Base-by-base conservation (phyloP, 2,797 vertebrate species). In the Corythornis leucogaster region DNA sequence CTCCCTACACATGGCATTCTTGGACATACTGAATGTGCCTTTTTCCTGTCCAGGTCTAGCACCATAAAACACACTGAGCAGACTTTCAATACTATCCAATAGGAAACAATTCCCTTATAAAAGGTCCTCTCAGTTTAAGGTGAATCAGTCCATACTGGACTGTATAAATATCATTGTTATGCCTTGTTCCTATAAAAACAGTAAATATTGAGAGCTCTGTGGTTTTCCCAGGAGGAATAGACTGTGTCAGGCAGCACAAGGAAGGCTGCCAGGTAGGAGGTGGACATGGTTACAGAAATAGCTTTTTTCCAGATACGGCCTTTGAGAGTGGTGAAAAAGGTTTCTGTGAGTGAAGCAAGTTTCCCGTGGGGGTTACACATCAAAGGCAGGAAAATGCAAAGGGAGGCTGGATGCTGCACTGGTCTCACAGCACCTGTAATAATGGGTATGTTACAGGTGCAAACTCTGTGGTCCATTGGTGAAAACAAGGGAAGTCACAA, bases 11-110 rank as follows among this genome's bases (percentile, higher is more conserved):
- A 82, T 22, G 67, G 54, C 31, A 71, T 85, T 92, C 81, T 80
- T 42, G 94, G 79, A 89, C 6, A 0, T 82, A 80, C 66, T 1
- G 0, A 83, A 90, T 93, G 90, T 51, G 46, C 81, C 79, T 83
- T 92, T 92, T 95, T 95, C 94, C 90, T 95, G 79, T 89, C 90
- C 92, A 92, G 89, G 89, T 92, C 82, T 94, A 90, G 73, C 93
- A 87, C 86, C 79, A 67, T 92, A 92, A 92, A 95, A 73, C 48
- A 78, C 71, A 94, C 76, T 85, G 55, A 93, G 79, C 31, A 85
- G 81, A 90, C 89, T 78, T 95, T 85, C 79, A 85, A 70, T 69
- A 22, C 59, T 45, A 69, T 92, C 87, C 89, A 96, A 90, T 89
- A 80, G 43, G 82, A 90, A 96, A 85, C 8, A 1, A 4, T 92